Evolutionary conservation across 2,113 vertebrate species (phyloP).

Genomic region (Calidris pygmaea): DNA sequence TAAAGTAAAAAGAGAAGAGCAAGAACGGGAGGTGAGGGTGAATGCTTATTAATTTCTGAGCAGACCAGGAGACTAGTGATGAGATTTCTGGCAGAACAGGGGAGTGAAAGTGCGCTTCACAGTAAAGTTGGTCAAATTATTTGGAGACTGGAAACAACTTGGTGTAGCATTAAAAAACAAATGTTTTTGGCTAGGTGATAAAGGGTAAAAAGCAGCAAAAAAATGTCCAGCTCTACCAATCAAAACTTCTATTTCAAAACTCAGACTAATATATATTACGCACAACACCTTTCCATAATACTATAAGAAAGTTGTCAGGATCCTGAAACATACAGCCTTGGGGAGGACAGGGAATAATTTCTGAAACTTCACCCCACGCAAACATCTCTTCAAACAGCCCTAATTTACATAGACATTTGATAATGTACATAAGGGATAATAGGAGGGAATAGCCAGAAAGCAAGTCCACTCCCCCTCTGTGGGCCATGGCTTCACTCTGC

Average conservation of each 20-base stretch:
- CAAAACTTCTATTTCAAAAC: not conserved
- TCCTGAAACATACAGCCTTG: not conserved
- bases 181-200: not conserved
- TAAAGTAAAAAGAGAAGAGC: not conserved
- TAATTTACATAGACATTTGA: conserved; percentile 39
- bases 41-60: not conserved
- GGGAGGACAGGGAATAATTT: not conserved
- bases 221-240: not conserved
- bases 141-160: not conserved
- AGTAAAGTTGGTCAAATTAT: not conserved
- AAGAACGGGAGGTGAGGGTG: not conserved
- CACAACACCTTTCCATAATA: not conserved
- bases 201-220: not conserved
- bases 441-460: conserved; percentile 20
- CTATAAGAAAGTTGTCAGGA: not conserved
- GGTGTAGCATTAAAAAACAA: not conserved
- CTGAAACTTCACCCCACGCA: not conserved
- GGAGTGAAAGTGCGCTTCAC: not conserved
- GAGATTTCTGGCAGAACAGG: not conserved
- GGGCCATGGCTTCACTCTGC: not conserved
- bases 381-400: not conserved
- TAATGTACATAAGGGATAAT: conserved; percentile 33
- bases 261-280: not conserved
- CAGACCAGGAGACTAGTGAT: not conserved
- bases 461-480: conserved; percentile 47